Percentiles rank a stretch among this genome's conserved stretches.
Evolutionary conservation across 2,797 vertebrate genomes (phyloP).

Genomic region (Darevskia nairensis): DNA sequence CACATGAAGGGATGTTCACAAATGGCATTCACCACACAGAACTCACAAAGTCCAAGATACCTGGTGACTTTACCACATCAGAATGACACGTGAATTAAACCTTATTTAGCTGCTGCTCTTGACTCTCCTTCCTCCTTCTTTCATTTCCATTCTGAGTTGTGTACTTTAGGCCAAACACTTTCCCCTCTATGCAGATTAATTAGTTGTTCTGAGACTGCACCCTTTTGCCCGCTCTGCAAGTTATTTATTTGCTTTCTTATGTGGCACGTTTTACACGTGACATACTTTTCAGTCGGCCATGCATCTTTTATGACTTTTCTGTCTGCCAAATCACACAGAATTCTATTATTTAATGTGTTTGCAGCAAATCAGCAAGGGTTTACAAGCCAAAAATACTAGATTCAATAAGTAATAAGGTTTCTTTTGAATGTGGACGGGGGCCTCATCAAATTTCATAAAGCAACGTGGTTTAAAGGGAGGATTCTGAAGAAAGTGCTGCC

Average conservation of each 20-base stretch:
- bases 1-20: background rate
- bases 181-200: background rate
- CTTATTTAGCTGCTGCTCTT: background rate
- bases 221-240: background rate
- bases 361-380: background rate
- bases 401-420: conserved; percentile 26
- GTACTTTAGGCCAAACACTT: background rate
- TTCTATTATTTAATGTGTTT: conserved; percentile 20
- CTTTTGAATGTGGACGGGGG: background rate
- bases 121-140: too few species aligned
- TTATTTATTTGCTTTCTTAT: background rate
- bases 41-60: background rate
- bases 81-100: background rate
- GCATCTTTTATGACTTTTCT: background rate
- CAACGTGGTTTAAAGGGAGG: conserved; percentile 27
- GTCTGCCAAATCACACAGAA: conserved; percentile 25
- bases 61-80: background rate
- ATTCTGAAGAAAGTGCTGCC: background rate
- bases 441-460: background rate
- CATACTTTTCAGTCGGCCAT: background rate
- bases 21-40: background rate
- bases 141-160: background rate
- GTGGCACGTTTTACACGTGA: background rate
- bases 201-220: background rate
- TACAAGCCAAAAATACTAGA: conserved; percentile 12